Evolutionary conservation across 2,888 invertebrate genomes (phyloP), one percentile per base, ranked within the genome.

Genomic region (Norana najaformis): DNA sequence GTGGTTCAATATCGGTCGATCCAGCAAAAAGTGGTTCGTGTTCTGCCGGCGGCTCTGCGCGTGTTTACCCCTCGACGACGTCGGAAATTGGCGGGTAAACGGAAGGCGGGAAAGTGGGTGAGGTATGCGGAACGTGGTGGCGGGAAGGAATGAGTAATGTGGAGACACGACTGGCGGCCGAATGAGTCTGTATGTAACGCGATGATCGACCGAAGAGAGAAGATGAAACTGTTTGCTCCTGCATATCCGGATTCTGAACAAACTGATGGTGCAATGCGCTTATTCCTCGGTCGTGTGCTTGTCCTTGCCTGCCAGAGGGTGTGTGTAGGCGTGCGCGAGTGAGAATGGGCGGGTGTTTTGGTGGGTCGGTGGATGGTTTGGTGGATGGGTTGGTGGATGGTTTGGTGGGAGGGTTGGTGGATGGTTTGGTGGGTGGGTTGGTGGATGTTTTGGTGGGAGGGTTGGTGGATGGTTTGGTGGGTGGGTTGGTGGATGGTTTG

Each of bases 1-100:
- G 41, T 35, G 41, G 39, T 35, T 38, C 34, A 34, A 39, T n/a
- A 89, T 35, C 89, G 23, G 38, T 89, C 23, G 41, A 89, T 69
- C 69, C 0, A n/a, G 69, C 69, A 69, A 69, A 69, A 69, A 69
- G n/a, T n/a, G 1, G 8, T n/a, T n/a, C 69, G 69, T 30, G 69
- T n/a, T 69, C 8, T 23, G 47, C 23, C 47, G 1, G 4, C 47
- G 47, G 23, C 47, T 6, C 69, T 69, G 69, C n/a, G 69, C n/a
- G n/a, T 69, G 69, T 69, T 69, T 69, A 69, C 69, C 69, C 30
- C n/a, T 69, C 69, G 30, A 69, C n/a, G 13, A n/a, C 30, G 69
- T 69, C 69, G 69, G 69, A 69, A n/a, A 69, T 69, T 69, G 69
- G 69, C 13, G 69, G 69, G 69, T n/a, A n/a, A 69, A 69, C 69